phyloP scores from a whole-genome alignment of 2,888 invertebrate species.

The Chrysolina oricalcia region DNA sequence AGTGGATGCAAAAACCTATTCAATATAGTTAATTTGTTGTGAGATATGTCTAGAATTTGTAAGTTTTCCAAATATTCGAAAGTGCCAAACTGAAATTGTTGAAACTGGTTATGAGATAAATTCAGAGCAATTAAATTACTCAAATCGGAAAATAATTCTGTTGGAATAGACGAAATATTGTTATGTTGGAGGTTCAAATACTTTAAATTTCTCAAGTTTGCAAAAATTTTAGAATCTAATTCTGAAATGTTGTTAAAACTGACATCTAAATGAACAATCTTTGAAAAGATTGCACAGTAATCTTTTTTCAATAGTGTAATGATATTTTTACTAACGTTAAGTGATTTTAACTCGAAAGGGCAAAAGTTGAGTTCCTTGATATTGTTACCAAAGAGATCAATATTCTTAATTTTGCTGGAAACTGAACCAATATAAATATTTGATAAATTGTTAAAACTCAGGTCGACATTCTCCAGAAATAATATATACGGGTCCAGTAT shows the following conservation, averaged over 20 bases:
- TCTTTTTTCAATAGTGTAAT: neutral
- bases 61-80: slow-evolving; percentile 32
- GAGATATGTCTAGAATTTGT: slow-evolving; percentile 32
- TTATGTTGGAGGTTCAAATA: slow-evolving; percentile 13
- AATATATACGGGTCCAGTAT: neutral
- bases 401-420: neutral
- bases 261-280: slow-evolving; percentile 5
- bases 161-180: slow-evolving; percentile 34
- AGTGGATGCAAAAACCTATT: slow-evolving; percentile 34
- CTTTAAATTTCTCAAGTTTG: neutral
- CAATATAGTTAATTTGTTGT: slow-evolving; percentile 33
- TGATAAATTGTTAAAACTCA: slow-evolving; percentile 17
- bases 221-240: neutral
- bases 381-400: neutral
- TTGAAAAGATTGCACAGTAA: neutral
- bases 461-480: neutral
- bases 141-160: slow-evolving; percentile 29
- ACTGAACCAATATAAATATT: neutral
- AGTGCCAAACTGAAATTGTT: slow-evolving; percentile 34
- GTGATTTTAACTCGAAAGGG: neutral
- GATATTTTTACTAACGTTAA: slow-evolving; percentile 10
- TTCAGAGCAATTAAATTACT: slow-evolving; percentile 18
- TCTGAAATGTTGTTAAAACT: neutral
- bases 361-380: neutral
- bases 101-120: slow-evolving; percentile 33